phyloP scores from a whole-genome alignment of 2,113 vertebrate genomes.

The Phalacrocorax brasilianus region DNA sequence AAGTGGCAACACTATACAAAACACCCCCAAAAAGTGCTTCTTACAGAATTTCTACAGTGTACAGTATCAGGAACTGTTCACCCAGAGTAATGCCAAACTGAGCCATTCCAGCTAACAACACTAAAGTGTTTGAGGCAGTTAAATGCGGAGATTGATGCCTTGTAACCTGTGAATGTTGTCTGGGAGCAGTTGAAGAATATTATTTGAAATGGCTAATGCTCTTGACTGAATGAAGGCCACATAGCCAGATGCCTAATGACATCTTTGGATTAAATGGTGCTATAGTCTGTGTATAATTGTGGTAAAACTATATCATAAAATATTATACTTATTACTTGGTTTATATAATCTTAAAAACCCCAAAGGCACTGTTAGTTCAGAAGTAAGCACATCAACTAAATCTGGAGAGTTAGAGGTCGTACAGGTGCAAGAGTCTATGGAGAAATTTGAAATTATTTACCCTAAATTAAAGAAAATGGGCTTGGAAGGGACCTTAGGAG shows the following conservation, averaged over 20 bases:
- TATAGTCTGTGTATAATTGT: neutral
- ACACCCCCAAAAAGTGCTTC: neutral
- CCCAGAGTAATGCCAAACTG: neutral
- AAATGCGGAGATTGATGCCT: neutral
- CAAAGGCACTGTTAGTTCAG: neutral
- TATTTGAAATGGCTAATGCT: neutral
- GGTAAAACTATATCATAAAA: neutral
- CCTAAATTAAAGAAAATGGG: neutral
- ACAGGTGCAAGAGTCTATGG: neutral
- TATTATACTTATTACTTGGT: neutral
- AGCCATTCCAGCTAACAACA: neutral
- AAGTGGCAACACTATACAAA: neutral
- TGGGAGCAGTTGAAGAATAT: neutral
- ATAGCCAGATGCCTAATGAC: slow-evolving; percentile 7
- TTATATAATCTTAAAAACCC: neutral
- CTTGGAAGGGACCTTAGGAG: neutral
- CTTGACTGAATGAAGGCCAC: neutral
- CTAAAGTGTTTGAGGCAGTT: neutral
- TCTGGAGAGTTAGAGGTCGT: neutral
- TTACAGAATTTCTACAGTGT: neutral
- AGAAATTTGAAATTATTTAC: neutral
- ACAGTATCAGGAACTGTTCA: neutral
- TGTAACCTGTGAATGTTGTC: neutral
- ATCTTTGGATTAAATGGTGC: neutral
- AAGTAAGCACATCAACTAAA: neutral